Evolutionary conservation across 2,888 invertebrate genomes (phyloP).

Genomic region (Tenthredo scrophulariae): DNA sequence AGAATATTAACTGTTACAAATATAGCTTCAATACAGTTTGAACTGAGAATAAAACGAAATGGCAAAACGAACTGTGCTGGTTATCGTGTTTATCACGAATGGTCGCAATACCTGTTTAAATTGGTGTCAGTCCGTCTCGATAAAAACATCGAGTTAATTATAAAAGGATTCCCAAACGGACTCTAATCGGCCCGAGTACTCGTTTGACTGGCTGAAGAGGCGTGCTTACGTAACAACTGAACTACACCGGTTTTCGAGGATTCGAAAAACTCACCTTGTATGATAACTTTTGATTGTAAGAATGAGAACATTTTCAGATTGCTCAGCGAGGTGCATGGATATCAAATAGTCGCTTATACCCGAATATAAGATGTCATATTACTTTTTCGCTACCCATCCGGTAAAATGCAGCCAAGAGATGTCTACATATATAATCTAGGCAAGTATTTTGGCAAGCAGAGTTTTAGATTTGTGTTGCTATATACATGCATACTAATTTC

Average conservation of each 20-base stretch:
- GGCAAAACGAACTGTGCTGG: neutral
- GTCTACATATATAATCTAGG: neutral
- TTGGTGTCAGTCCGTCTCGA: neutral
- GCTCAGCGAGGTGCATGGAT: neutral
- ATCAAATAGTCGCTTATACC: neutral
- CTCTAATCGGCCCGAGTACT: neutral
- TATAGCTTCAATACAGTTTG: neutral
- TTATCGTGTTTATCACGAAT: neutral
- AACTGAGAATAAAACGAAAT: constrained; percentile 4
- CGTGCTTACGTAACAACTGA: neutral
- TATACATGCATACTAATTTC: too few species aligned
- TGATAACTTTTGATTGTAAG: neutral
- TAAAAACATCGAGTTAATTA: neutral
- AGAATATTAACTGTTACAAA: constrained; percentile 3
- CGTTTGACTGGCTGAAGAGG: neutral
- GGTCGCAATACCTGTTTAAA: neutral
- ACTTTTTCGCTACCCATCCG: neutral
- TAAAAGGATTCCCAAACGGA: neutral
- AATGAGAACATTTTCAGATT: neutral
- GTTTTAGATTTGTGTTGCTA: too few species aligned
- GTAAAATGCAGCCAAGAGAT: neutral
- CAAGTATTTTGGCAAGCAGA: too few species aligned
- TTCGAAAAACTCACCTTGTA: neutral
- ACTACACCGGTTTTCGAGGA: neutral
- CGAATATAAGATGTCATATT: neutral